phyloP scores from a whole-genome alignment of 1,140 invertebrate genomes.

The Zophobas atratus region DNA sequence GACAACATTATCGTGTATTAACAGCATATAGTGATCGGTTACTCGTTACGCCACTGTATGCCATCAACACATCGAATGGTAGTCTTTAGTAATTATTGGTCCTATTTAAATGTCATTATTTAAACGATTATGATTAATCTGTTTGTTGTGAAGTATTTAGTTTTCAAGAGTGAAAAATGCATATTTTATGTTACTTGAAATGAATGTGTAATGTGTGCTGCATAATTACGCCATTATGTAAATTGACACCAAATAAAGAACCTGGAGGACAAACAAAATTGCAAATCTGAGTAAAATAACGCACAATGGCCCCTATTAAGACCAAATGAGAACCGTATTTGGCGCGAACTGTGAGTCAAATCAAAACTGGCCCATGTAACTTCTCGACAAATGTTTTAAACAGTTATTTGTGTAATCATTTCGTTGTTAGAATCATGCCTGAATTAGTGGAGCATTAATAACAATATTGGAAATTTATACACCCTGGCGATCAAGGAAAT shows the following conservation, averaged over 20 bases:
- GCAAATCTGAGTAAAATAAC: not conserved
- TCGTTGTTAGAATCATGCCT: too few relatives aligned
- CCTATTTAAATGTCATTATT: constrained; percentile 36
- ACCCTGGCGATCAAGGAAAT: too few relatives aligned
- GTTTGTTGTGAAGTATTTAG: constrained; percentile 10
- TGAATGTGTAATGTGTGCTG: constrained; percentile 11
- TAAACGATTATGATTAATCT: constrained; percentile 27
- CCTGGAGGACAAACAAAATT: constrained; percentile 33
- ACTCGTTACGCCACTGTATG: not conserved
- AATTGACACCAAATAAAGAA: constrained; percentile 38
- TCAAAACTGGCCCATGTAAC: not conserved
- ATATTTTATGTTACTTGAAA: constrained; percentile 3
- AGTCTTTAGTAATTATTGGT: not conserved
- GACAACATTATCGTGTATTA: too few relatives aligned
- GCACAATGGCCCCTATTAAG: constrained; percentile 3
- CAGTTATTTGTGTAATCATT: too few relatives aligned
- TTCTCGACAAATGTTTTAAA: too few relatives aligned
- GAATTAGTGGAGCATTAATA: too few relatives aligned
- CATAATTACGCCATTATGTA: constrained; percentile 23
- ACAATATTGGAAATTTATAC: too few relatives aligned
- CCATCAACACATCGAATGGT: not conserved
- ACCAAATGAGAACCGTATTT: too few relatives aligned
- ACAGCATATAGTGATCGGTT: too few relatives aligned
- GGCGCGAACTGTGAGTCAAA: not conserved
- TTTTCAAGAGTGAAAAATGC: constrained; percentile 12